phyloP scores from a whole-genome alignment of 1,140 invertebrate species.

The Lepidostoma basale region DNA sequence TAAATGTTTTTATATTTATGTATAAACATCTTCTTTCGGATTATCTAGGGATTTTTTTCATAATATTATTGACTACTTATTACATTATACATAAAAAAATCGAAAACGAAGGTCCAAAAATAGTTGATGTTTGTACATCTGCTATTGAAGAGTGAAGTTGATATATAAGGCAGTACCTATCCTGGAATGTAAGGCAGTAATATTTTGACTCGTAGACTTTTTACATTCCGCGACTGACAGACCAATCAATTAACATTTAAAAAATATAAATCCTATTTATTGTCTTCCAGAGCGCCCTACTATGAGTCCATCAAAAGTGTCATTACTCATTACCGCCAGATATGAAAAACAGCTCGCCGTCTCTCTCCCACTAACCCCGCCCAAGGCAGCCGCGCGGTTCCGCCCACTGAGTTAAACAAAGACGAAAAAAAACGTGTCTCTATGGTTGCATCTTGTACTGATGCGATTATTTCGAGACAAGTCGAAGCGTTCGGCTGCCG shows the following conservation, averaged over 20 bases:
- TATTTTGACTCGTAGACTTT: too few relatives aligned
- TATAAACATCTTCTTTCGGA: too few relatives aligned
- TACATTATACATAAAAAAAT: too few relatives aligned
- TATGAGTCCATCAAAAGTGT: slow-evolving; percentile 27
- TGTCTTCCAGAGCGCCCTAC: slow-evolving; percentile 16
- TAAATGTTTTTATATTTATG: too few relatives aligned
- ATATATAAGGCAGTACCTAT: too few relatives aligned
- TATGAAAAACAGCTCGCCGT: slow-evolving; percentile 11
- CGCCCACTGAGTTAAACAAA: slow-evolving; percentile 33
- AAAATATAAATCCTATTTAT: slow-evolving; percentile 24
- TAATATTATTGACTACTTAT: not conserved
- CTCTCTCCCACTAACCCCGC: slow-evolving; percentile 32
- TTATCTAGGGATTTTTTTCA: not conserved
- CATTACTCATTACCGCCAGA: slow-evolving; percentile 29
- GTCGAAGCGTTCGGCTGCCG: not conserved
- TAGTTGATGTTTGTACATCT: too few relatives aligned
- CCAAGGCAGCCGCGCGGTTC: slow-evolving; percentile 29
- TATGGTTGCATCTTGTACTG: slow-evolving; percentile 25
- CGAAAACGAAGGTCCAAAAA: too few relatives aligned
- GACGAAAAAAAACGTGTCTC: slow-evolving; percentile 33
- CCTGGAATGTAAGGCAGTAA: too few relatives aligned
- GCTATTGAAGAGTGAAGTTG: too few relatives aligned
- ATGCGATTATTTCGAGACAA: slow-evolving; percentile 3
- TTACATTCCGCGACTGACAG: slow-evolving; percentile 9
- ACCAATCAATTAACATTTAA: slow-evolving; percentile 11